These are phyloP conservation scores for Bettongia penicillata DNA, from an alignment of 2,113 vertebrate species.

Conservation along the genomic window DNA sequence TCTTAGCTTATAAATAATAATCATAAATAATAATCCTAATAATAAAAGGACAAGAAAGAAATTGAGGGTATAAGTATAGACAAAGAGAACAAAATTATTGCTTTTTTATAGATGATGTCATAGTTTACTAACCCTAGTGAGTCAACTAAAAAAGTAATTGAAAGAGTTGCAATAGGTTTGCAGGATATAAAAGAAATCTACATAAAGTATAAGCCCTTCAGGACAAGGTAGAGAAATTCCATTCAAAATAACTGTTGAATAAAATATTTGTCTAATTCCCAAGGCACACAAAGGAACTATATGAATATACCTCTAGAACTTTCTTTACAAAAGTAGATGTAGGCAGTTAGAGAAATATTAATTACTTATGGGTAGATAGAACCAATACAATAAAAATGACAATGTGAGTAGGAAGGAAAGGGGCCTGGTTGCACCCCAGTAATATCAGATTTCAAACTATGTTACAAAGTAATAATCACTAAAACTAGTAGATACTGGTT, in stretches of 20 bases:
- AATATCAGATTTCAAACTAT: neutral
- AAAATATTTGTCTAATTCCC: neutral
- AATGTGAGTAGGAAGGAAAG: neutral
- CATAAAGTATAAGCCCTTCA: neutral
- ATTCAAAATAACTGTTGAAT: neutral
- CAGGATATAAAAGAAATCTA: neutral
- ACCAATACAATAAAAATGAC: neutral
- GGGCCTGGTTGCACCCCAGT: neutral
- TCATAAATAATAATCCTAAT: neutral
- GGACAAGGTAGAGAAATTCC: neutral
- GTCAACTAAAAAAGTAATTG: neutral
- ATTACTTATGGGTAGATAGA: neutral
- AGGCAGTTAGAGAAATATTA: neutral
- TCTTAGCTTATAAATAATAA: neutral
- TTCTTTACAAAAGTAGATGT: neutral
- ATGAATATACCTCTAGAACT: neutral
- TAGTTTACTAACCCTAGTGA: neutral
- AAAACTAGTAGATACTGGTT: neutral
- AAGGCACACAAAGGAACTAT: neutral
- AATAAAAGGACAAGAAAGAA: neutral
- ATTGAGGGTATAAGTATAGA: neutral
- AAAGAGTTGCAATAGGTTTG: neutral
- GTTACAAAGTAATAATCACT: neutral
- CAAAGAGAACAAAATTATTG: neutral
- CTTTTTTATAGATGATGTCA: neutral